Evolutionary conservation across 2,888 invertebrate genomes (phyloP).

Genomic region (Ormyrus pomaceus): DNA sequence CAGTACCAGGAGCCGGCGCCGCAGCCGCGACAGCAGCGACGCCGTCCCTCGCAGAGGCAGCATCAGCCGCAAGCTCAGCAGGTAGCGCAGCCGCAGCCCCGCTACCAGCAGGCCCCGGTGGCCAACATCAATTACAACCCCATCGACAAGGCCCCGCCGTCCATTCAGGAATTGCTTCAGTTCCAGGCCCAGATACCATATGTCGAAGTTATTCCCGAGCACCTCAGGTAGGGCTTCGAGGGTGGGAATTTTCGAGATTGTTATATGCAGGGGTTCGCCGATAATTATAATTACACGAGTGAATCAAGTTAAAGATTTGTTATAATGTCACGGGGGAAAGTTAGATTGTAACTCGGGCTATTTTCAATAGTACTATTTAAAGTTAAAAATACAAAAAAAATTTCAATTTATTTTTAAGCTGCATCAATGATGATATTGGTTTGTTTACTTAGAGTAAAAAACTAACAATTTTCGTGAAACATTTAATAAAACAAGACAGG

Average conservation of each 20-base stretch:
- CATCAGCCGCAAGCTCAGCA: slow-evolving; percentile 44
- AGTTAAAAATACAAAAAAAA: too few species aligned
- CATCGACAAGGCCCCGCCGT: slow-evolving; percentile 68
- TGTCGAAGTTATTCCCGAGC: slow-evolving; percentile 70
- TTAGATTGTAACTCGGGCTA: too few species aligned
- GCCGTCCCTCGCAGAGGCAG: slow-evolving; percentile 50
- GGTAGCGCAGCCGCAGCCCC: slow-evolving; percentile 50
- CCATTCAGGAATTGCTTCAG: slow-evolving; percentile 69
- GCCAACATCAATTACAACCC: slow-evolving; percentile 63
- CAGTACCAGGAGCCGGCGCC: slow-evolving; percentile 52
- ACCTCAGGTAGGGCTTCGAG: slow-evolving; percentile 52
- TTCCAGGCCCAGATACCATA: slow-evolving; percentile 72
- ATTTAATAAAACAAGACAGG: too few species aligned
- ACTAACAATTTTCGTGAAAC: too few species aligned
- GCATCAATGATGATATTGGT: too few species aligned
- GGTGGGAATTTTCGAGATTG: not conserved
- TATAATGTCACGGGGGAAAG: too few species aligned
- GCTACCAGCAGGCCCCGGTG: slow-evolving; percentile 54
- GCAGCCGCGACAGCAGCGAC: slow-evolving; percentile 7
- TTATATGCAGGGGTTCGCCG: too few species aligned
- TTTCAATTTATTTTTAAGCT: too few species aligned
- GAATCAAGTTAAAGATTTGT: too few species aligned
- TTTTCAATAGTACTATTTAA: too few species aligned
- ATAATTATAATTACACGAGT: too few species aligned
- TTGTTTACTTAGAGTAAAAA: too few species aligned